Percentiles rank a stretch among this genome's conserved stretches.
These are phyloP conservation scores for Melanotaenia maccullochi DNA, from an alignment of 2,797 vertebrate genomes.

Conservation along the genomic window DNA sequence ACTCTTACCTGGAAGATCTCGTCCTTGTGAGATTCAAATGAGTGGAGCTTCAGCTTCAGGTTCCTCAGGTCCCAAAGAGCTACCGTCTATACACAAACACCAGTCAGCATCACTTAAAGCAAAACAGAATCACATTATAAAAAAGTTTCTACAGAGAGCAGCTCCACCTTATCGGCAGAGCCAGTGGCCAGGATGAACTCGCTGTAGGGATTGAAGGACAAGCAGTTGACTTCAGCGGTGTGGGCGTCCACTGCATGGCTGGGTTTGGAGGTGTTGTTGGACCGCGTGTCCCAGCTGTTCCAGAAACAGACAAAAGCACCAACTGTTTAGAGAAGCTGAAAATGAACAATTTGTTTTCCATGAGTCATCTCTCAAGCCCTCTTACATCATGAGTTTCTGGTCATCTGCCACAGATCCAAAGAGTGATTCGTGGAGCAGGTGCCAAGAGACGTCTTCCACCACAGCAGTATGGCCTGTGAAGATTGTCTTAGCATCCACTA, in stretches of 20 bases:
- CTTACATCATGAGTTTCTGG: conserved; percentile 98
- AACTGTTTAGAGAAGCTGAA: conserved; percentile 22
- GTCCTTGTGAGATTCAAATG: conserved; percentile 98
- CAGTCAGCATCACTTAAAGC: not conserved
- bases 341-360: conserved; percentile 7
- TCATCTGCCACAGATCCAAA: conserved; percentile 98
- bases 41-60: conserved; percentile 96
- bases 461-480: conserved; percentile 98
- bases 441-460: conserved; percentile 98
- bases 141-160: not conserved
- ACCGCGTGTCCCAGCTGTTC: conserved; percentile 94
- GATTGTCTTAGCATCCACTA: conserved; percentile 98
- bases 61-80: conserved; percentile 98
- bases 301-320: conserved; percentile 37
- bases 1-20: conserved; percentile 96
- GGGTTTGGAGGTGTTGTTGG: conserved; percentile 98
- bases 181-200: conserved; percentile 98
- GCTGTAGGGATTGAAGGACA: conserved; percentile 97
- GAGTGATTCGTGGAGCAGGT: conserved; percentile 94
- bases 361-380: not conserved
- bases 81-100: conserved; percentile 86
- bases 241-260: conserved; percentile 98
- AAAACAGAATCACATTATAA: not conserved
- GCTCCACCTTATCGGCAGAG: conserved; percentile 93
- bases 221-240: conserved; percentile 97